A percentile compares a stretch with the other conserved stretches of the same genome.
These are phyloP conservation scores for Scotopteryx bipunctaria DNA, from an alignment of 2,888 invertebrate species.

Conservation along the genomic window DNA sequence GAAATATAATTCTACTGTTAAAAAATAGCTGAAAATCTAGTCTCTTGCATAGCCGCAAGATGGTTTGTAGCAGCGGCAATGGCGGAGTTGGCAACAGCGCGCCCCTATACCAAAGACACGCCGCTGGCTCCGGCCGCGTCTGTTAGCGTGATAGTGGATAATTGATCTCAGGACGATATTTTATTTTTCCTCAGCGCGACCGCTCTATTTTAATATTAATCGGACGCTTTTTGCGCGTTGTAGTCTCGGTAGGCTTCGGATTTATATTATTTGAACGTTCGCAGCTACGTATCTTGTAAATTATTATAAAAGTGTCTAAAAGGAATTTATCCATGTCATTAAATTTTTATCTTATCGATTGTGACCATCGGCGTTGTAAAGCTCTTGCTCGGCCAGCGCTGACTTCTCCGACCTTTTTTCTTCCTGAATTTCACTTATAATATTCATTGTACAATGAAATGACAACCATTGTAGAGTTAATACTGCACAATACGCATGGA, in stretches of 20 bases:
- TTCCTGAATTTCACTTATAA: neutral
- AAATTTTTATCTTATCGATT: conserved; percentile 48
- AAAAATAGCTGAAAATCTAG: conserved; percentile 8
- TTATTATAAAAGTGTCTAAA: conserved; percentile 69
- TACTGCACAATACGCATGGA: too few relatives aligned
- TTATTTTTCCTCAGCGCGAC: conserved; percentile 67
- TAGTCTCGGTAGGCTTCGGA: conserved; percentile 71
- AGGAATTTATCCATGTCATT: conserved; percentile 59
- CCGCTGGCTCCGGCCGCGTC: conserved; percentile 40
- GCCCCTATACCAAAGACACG: conserved; percentile 66
- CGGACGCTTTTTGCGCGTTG: conserved; percentile 80
- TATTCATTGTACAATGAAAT: too few relatives aligned
- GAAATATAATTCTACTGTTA: neutral
- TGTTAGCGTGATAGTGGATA: conserved; percentile 62
- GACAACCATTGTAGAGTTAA: too few relatives aligned
- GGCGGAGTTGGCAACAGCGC: conserved; percentile 88
- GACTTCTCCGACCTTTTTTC: neutral
- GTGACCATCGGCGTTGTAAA: conserved; percentile 29
- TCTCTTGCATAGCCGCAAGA: neutral
- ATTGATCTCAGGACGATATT: conserved; percentile 82
- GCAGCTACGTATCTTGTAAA: conserved; percentile 74
- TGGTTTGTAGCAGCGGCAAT: conserved; percentile 85
- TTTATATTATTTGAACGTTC: conserved; percentile 68
- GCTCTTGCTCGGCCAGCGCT: conserved; percentile 41
- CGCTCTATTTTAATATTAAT: conserved; percentile 71